Base-by-base conservation (phyloP, 2,797 vertebrate species). In the Hyperoplus immaculatus region DNA sequence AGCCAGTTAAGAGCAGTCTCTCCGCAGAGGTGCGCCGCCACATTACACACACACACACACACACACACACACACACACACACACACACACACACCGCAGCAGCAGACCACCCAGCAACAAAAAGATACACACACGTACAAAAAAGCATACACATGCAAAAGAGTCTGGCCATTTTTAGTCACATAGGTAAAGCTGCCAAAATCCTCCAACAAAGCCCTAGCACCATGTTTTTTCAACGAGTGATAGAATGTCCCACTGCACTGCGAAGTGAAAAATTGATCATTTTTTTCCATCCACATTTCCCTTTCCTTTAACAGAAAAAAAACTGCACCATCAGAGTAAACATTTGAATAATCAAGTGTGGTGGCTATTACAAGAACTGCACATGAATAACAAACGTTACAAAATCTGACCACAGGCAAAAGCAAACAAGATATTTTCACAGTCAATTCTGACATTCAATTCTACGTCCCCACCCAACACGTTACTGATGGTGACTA, bases 1-100 rank as follows among this genome's bases (percentile, higher is more conserved):
- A 83, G 82, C 81, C 82, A 79, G 81, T 86, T 80, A 83, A 79
- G 81, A 78, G 74, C 49, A 67, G 13, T 61, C 58, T 82, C 85
- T 78, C 79, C 4, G 0, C 41, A 57, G 78, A 81, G 73, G 76
- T 53, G 77, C 83, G 67, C 69, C 62, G 16, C 64, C 60, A 70
- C 72, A 55, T 62, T 75, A 75, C 74, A 64, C 53, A 83, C 81
- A 57, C 57, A 58, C 29, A 70, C 54, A 63, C 21, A 75, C 9
- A 51, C 45, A 73, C 10, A 47, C 43, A 51, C 45, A 73, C 10
- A 47, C 43, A 57, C 57, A 58, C 29, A 75, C 9, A 51, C 45
- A 73, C 10, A 47, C 43, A 21, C 57, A 64, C 53, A 83, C 81
- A 57, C 57, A 58, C 29, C 29, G 29, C 77, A 76, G 36, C 49